Base-by-base conservation (phyloP, 2,888 invertebrate species). In the Machimus rusticus region DNA sequence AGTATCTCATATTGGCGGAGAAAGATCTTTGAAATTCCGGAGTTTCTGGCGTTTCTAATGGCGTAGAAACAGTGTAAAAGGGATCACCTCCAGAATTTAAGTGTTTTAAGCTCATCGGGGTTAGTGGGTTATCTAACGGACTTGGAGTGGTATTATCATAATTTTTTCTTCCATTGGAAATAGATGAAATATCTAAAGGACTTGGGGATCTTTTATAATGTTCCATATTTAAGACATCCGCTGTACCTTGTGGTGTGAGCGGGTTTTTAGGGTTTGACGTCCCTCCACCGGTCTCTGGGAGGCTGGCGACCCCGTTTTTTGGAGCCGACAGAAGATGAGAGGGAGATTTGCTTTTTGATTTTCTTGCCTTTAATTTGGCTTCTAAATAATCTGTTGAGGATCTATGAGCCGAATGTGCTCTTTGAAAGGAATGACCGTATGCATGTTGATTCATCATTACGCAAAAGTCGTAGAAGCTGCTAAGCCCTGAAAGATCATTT, bases 401-500 rank as follows among this genome's bases (percentile, higher is more conserved):
- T 16, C 88, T 87, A 81, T 88, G 88, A 9, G 76, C 88, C 8
- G 79, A 43, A 31, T 28, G 77, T 3, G 66, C 66, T 28, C 76
- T 76, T n/a, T 76, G 28, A n/a, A 9, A 23, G 8, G 28, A 1
- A 14, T 57, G 5, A 1, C 78, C 86, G 3, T 88, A 89, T 8
- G 88, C 90, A 55, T 91, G 90, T 46, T 91, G 87, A 79, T 92
- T 92, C 0, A 92, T 89, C 89, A 90, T 89, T 12, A 90, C 84
- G 57, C 91, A 90, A 57, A 91, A 91, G 16, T 92, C 90, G 31
- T 90, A 89, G 39, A 87, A 89, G 8, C 90, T 89, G 12, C 89
- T 89, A 2, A 89, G 31, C 8, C 88, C 89, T 28, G 86, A 81
- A 43, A 87, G 4, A 6, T 82, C 43, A 9, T 74, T 37, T 1